Evolutionary conservation across 2,888 invertebrate genomes (phyloP), one percentile per base, ranked within the genome.

Genomic region (Magallana nippona): DNA sequence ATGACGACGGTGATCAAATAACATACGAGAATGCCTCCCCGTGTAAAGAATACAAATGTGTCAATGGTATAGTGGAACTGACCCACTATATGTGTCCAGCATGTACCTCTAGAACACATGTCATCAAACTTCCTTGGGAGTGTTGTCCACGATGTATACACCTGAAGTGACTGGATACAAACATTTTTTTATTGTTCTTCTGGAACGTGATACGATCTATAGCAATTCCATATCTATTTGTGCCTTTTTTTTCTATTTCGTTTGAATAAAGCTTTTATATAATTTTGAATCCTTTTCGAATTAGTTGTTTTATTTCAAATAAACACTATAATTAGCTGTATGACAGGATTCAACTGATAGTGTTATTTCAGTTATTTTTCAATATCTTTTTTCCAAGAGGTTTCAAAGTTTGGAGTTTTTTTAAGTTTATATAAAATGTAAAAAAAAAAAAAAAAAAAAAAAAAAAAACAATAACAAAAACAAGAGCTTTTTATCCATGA

Each of bases 1-100:
- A 82, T 55, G 82, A 82, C 17, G 82, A 82, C 15, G 82, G 82
- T 62, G 82, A 82, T 56, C 19, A 71, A 15, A 71, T 82, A 11
- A 27, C 22, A 17, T 55, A 82, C 55, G n/a, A 63, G 19, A 56
- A 71, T 17, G 44, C 44, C 1, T 71, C 62, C 5, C 82, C 82
- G 19, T 82, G 82, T 56, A 82, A 71, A 56, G 82, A 82, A 8
- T 82, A 22, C 62, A 82, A 82, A 27, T 82, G 82, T 44, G 44
- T 58, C 55, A 44, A 71, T 27, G 82, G 82, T 13, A 71, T 82
- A 8, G 44, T 82, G 5, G 60, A 55, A n/a, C 32, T 62, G 15
- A 71, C 71, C 19, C 63, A 63, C 11, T 82, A 82, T n/a, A 60
- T 82, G 60, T 82, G 82, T 19, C 82, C 82, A 11, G 63, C 71